Percentiles rank a stretch among this genome's conserved stretches.
Evolutionary conservation across 2,888 invertebrate genomes (phyloP).

Genomic region (Scaeva pyrastri): DNA sequence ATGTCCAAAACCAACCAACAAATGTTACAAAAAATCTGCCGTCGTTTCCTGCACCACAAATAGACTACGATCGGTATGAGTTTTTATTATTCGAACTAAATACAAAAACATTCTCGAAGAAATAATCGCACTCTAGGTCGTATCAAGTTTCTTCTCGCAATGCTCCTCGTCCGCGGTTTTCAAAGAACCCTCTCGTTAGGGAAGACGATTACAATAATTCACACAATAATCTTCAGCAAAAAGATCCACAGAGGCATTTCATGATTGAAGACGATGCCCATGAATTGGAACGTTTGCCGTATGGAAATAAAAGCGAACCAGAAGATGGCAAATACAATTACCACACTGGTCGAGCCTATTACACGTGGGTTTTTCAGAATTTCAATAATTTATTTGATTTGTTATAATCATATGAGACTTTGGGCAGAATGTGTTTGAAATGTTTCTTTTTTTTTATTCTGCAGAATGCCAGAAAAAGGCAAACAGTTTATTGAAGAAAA

Average conservation of each 20-base stretch:
- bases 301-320: slow-evolving; percentile 46
- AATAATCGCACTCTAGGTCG: slow-evolving; percentile 56
- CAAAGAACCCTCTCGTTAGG: slow-evolving; percentile 72
- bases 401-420: background rate
- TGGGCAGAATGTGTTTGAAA: slow-evolving; percentile 4
- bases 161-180: slow-evolving; percentile 77
- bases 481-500: slow-evolving; percentile 76
- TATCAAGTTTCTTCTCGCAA: slow-evolving; percentile 77
- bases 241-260: slow-evolving; percentile 78
- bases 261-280: slow-evolving; percentile 79
- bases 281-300: slow-evolving; percentile 78
- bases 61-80: slow-evolving; percentile 73
- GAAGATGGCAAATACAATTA: slow-evolving; percentile 76
- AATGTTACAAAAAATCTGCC: slow-evolving; percentile 1
- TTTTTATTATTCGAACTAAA: background rate
- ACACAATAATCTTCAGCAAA: slow-evolving; percentile 68
- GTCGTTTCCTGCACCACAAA: slow-evolving; percentile 43
- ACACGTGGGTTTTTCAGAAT: slow-evolving; percentile 76
- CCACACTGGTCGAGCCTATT: slow-evolving; percentile 78
- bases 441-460: slow-evolving; percentile 8
- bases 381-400: slow-evolving; percentile 2
- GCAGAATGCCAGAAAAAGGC: slow-evolving; percentile 76
- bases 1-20: background rate
- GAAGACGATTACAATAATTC: slow-evolving; percentile 75
- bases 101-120: background rate